Percentiles rank a stretch among this genome's conserved stretches.
Conservation (phyloP, 2,113 vertebrate genomes). For the Gavialis gangeticus region DNA sequence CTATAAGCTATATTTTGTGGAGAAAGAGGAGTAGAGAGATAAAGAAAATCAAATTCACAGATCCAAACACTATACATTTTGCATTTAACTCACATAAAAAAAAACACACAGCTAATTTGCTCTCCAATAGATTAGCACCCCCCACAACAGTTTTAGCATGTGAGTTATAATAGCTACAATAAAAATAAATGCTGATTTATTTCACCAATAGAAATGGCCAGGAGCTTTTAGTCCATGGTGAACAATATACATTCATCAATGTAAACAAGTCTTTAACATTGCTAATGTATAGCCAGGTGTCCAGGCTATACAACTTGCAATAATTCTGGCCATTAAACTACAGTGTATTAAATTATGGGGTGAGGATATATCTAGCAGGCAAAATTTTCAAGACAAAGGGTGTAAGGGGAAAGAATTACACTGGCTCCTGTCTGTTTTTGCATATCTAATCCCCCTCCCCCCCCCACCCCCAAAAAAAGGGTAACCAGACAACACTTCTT, state of each 20-base stretch:
- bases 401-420: neutral
- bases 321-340: neutral
- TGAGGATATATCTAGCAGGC: neutral
- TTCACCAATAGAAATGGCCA: too few species aligned
- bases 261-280: neutral
- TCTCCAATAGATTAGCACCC: neutral
- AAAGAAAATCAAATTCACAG: neutral
- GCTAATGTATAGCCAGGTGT: neutral
- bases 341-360: neutral
- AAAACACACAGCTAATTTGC: neutral
- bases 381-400: neutral
- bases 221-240: too few species aligned
- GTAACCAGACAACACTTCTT: constrained; percentile 20
- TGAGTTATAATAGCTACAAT: too few species aligned
- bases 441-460: neutral
- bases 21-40: neutral
- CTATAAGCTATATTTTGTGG: neutral
- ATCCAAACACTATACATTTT: neutral
- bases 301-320: neutral
- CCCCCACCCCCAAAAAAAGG: neutral
- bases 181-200: too few species aligned
- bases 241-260: too few species aligned
- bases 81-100: neutral
- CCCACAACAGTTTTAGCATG: neutral
- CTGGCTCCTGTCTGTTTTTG: neutral